Conservation (phyloP, 2,888 invertebrate species). For the Dendrolimus houi region DNA sequence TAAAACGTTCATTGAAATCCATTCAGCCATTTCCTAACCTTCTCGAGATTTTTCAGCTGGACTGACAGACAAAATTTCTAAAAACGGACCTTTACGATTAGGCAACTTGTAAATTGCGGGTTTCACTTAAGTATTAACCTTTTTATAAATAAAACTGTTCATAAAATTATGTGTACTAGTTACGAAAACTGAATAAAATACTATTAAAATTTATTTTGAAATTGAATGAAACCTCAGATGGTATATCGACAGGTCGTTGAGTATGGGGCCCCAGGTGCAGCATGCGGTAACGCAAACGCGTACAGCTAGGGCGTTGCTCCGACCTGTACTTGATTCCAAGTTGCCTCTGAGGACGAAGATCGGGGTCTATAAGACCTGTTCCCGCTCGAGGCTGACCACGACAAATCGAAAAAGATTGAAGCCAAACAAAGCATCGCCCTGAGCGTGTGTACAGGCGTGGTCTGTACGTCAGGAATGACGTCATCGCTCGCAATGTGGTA, state of each 20-base stretch:
- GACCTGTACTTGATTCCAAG: slow-evolving; percentile 5
- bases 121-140: no score
- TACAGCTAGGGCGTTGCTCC: slow-evolving; percentile 5
- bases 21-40: no score
- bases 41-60: no score
- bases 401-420: not conserved
- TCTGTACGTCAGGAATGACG: not conserved
- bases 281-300: slow-evolving; percentile 5
- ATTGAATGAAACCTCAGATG: not conserved
- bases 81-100: no score
- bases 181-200: no score
- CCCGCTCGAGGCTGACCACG: not conserved
- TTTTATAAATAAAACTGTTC: no score
- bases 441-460: not conserved
- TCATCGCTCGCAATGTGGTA: not conserved
- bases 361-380: not conserved
- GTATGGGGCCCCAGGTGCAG: slow-evolving; percentile 9
- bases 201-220: no score
- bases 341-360: not conserved
- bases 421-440: not conserved
- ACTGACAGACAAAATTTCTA: no score
- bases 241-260: slow-evolving; percentile 2
- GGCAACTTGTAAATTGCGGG: no score
- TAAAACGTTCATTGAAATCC: no score
- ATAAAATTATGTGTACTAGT: no score